Base-by-base conservation (phyloP, 1,140 invertebrate genomes). In the Chlorops oryzae region DNA sequence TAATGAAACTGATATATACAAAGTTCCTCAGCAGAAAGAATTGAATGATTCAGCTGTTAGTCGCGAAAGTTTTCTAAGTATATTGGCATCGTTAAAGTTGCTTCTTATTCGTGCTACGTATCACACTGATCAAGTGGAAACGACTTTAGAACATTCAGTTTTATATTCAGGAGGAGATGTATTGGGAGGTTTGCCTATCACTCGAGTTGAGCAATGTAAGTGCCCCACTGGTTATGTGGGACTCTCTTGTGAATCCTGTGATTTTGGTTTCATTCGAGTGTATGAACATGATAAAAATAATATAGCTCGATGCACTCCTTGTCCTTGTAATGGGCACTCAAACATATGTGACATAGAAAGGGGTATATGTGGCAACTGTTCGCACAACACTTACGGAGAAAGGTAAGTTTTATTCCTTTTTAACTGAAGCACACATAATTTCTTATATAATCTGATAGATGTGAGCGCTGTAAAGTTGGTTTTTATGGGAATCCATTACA, bases 61-160 rank as follows among this genome's bases (percentile, higher is more conserved):
- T 2, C 78, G 90, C 51, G 69, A 75, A 5, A 84, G 96, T 61
- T 86, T 98, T 61, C 82, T 98, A 66, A 81, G 83, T 21, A 81
- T 94, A 1, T 72, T 98, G n/a, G 77, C 83, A 5, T 80, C 91
- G 56, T 61, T 99, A 1, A 82, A 86, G 51, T 75, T 85, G 23
- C 61, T 98, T 13, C 77, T 98, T 58, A 79, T 98, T 21, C 78
- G 93, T 46, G 92, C 92, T 0, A 90, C 91, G 47, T 98, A 87
- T 72, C 92, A 97, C 68, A 90, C 88, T 1, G 92, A 95, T 67
- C 95, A 99, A 75, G 85, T 91, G 50, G 91, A 96, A 75, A 88
- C 86, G 32, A 81, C 72, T 7, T 57, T 78, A 20, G 72, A 73
- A 49, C 48, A 61, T 5, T 66, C 62, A 0, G 52, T 61, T 18